These are phyloP conservation scores for Planococcus citri DNA, from an alignment of 1,140 invertebrate genomes.

Conservation along the genomic window DNA sequence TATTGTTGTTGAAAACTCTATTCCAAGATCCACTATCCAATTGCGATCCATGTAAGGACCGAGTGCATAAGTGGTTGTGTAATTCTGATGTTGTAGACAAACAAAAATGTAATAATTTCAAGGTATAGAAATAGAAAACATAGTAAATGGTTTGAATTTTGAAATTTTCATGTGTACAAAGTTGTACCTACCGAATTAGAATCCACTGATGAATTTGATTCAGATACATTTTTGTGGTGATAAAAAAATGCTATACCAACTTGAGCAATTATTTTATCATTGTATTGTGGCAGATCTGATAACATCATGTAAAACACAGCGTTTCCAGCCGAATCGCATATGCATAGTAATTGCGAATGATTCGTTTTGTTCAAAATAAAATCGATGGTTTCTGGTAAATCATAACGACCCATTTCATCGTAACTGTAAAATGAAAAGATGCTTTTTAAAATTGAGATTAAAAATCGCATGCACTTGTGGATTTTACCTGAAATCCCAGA, in stretches of 20 bases:
- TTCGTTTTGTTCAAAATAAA: slow-evolving; percentile 41
- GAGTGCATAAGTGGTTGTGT: too few relatives aligned
- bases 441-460: background rate
- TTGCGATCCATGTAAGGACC: too few relatives aligned
- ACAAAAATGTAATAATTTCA: too few relatives aligned
- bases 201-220: too few relatives aligned
- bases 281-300: slow-evolving; percentile 40
- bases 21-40: too few relatives aligned
- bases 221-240: background rate
- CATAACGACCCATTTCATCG: slow-evolving; percentile 50
- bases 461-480: background rate
- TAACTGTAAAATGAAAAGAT: slow-evolving; percentile 34
- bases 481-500: slow-evolving; percentile 43
- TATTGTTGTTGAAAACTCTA: too few relatives aligned
- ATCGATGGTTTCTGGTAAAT: slow-evolving; percentile 49
- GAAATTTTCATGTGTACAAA: too few relatives aligned
- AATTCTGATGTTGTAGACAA: too few relatives aligned
- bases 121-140: too few relatives aligned
- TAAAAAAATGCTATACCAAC: slow-evolving; percentile 22
- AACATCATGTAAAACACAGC: slow-evolving; percentile 38
- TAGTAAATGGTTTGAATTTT: too few relatives aligned
- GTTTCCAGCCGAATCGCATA: slow-evolving; percentile 49
- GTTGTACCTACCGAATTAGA: too few relatives aligned
- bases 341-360: slow-evolving; percentile 38
- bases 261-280: slow-evolving; percentile 34